Conservation (phyloP, 2,113 vertebrate genomes). For the Megaleporinus macrocephalus region DNA sequence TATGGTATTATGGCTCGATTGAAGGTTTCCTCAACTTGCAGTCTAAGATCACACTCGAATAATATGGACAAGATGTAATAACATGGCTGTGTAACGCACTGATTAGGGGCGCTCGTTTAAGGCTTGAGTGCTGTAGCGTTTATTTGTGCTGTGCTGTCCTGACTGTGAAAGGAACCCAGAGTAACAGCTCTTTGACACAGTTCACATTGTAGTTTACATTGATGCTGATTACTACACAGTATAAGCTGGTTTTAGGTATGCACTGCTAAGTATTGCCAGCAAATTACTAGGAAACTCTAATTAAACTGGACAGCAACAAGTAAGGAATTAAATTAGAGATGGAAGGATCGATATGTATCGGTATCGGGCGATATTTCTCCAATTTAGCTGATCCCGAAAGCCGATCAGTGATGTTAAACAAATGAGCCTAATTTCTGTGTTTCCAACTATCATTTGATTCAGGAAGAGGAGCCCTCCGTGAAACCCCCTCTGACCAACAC, state of each 20-base stretch:
- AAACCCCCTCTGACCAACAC: no score
- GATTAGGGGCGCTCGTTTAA: not conserved
- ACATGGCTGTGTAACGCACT: not conserved
- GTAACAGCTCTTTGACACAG: not conserved
- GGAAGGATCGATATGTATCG: no score
- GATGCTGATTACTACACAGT: not conserved
- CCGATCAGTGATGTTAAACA: no score
- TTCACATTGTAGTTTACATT: not conserved
- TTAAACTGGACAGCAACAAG: no score
- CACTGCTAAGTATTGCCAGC: not conserved
- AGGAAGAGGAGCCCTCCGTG: no score
- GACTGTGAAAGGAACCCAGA: not conserved
- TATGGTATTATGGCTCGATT: constrained; percentile 47
- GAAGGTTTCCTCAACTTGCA: not conserved
- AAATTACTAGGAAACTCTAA: no score
- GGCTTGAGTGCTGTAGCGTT: not conserved
- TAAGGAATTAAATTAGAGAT: no score
- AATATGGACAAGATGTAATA: not conserved
- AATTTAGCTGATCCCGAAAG: no score
- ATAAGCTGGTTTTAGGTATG: not conserved
- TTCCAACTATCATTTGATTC: no score
- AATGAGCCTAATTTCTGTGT: no score
- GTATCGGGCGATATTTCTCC: no score
- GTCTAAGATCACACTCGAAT: not conserved
- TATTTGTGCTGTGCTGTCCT: not conserved